Base-by-base conservation (phyloP, 2,113 vertebrate genomes). In the Larimichthys polyactis region DNA sequence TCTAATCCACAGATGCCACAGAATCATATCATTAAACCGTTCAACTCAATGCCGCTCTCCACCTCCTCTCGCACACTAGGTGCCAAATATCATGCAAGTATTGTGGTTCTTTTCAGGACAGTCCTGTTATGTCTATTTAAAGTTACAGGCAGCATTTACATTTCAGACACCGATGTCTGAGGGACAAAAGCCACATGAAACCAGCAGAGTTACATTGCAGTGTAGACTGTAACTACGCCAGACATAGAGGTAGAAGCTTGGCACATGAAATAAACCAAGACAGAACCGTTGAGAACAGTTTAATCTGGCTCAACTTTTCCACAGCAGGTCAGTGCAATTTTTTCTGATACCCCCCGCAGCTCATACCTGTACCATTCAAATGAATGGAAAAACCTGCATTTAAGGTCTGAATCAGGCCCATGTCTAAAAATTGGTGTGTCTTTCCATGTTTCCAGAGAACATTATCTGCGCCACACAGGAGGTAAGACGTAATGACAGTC, bases 401-500 rank as follows among this genome's bases (percentile, higher is more conserved):
- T 36, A 8, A 7, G 36, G 36, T 36, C 36, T 8, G 7, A 36
- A 36, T 36, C 32, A 36, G 32, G 32, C 72, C 46, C 51, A 58
- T 2, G 24, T 62, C 62, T 63, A 24, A 32, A 65, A 78, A 60
- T 20, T 17, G 9, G 11, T 19, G 46, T 81, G 8, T 62, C 29
- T 70, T 17, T 10, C 58, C 36, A 48, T 24, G 49, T 68, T 64
- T 55, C 57, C n/a, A 0, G 48, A 19, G 16, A 75, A 63, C 64
- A 49, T 52, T 80, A 72, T 83, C 79, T 66, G 46, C 0, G 20
- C 54, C 46, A 60, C 16, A 36, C 40, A 84, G 75, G 64, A 72
- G 51, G 22, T 64, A 64, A 66, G 69, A 29, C 52, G 5, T 48
- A 48, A 19, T 43, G 74, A 66, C 62, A 65, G 73, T 58, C 20